A percentile compares a stretch with the other conserved stretches of the same genome.
Evolutionary conservation across 1,140 invertebrate species (phyloP).

Genomic region (Steinernema khuongi): DNA sequence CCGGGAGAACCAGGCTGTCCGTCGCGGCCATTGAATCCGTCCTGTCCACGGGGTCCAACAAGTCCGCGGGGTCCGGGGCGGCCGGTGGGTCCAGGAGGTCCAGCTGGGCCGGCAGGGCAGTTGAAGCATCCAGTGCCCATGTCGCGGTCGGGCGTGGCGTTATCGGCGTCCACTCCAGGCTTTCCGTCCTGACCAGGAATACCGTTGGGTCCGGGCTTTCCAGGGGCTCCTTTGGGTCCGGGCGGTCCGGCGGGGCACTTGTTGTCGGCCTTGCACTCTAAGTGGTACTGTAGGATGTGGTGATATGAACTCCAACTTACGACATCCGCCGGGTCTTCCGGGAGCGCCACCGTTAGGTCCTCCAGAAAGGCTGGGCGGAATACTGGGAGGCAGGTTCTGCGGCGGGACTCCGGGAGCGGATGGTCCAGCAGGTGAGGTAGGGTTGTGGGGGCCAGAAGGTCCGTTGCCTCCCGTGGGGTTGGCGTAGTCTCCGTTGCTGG

Average conservation of each 20-base stretch:
- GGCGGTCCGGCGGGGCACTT: conserved; percentile 43
- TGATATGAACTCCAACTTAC: too few species aligned
- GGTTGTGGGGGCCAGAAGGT: not conserved
- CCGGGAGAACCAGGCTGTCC: conserved; percentile 18
- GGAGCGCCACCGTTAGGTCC: too few species aligned
- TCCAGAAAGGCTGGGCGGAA: conserved; percentile 27
- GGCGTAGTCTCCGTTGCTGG: not conserved
- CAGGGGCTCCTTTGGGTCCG: conserved; percentile 37
- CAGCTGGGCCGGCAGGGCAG: conserved; percentile 18
- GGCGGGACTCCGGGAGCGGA: not conserved
- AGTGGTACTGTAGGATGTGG: too few species aligned
- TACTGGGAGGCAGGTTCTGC: conserved; percentile 20
- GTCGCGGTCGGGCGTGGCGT: conserved; percentile 33
- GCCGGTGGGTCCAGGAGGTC: conserved; percentile 22
- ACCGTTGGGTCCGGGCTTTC: conserved; percentile 35
- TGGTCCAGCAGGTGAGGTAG: conserved; percentile 13
- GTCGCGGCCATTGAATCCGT: conserved; percentile 3
- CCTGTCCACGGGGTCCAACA: conserved; percentile 15
- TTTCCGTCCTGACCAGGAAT: conserved; percentile 35
- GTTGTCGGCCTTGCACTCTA: conserved; percentile 40
- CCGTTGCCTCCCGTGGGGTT: not conserved
- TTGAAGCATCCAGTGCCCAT: conserved; percentile 36
- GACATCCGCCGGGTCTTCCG: not conserved
- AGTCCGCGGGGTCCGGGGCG: conserved; percentile 7
- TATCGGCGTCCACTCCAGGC: conserved; percentile 31